A percentile compares a stretch with the other conserved stretches of the same genome.
These are phyloP conservation scores for Otocyon megalotis DNA, from an alignment of 2,113 vertebrate genomes.

Conservation along the genomic window DNA sequence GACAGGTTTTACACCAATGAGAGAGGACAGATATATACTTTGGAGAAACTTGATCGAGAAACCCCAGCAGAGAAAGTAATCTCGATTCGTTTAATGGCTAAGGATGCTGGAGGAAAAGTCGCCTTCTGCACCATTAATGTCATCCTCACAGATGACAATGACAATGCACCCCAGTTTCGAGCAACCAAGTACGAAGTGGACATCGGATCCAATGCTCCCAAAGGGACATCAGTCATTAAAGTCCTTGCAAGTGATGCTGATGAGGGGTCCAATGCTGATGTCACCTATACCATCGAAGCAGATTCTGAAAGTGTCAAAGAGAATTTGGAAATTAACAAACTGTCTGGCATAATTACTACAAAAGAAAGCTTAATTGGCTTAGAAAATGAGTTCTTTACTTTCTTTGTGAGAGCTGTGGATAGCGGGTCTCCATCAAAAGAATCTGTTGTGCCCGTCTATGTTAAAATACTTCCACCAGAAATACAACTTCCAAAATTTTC, in stretches of 20 bases:
- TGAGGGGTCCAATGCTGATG: constrained; percentile 97
- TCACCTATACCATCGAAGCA: constrained; percentile 93
- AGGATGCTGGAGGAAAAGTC: constrained; percentile 96
- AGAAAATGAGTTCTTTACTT: constrained; percentile 94
- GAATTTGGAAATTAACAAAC: constrained; percentile 95
- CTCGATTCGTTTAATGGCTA: constrained; percentile 94
- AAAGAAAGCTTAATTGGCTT: constrained; percentile 98
- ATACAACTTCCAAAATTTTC: constrained; percentile 92
- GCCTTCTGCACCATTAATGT: constrained; percentile 96
- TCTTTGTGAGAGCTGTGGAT: constrained; percentile 95
- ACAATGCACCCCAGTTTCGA: constrained; percentile 96
- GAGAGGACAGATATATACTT: constrained; percentile 94
- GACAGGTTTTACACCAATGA: constrained; percentile 94
- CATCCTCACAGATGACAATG: constrained; percentile 97
- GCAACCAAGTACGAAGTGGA: constrained; percentile 94
- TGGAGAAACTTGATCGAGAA: constrained; percentile 95
- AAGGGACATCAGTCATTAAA: constrained; percentile 93
- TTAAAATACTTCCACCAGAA: constrained; percentile 94
- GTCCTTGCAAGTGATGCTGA: constrained; percentile 96
- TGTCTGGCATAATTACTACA: constrained; percentile 93
- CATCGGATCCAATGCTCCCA: constrained; percentile 91
- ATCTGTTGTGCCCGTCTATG: constrained; percentile 93
- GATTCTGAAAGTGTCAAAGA: constrained; percentile 94
- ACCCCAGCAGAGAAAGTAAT: constrained; percentile 94
- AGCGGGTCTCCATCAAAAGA: constrained; percentile 92